Percentiles rank a stretch among this genome's conserved stretches.
phyloP scores from a whole-genome alignment of 2,797 vertebrate species.

The Alfaro cultratus region DNA sequence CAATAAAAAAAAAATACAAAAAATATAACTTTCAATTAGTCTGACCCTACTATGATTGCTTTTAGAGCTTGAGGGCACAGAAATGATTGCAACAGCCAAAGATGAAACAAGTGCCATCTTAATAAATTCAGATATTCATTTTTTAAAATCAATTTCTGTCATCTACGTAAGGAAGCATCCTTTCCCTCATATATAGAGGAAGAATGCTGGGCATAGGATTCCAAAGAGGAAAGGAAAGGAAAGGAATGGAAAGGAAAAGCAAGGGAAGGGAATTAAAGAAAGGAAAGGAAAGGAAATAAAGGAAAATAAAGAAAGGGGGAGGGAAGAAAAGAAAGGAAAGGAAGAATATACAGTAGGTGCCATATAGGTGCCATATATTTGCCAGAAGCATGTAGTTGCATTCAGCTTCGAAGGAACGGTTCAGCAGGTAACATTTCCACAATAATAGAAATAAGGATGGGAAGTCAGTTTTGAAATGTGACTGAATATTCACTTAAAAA shows the following conservation, averaged over 20 bases:
- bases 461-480: not conserved
- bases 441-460: not conserved
- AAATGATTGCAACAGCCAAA: not conserved
- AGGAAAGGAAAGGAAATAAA: not conserved
- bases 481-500: not conserved
- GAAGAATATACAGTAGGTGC: no score
- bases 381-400: not conserved
- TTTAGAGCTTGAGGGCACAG: not conserved
- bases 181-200: not conserved
- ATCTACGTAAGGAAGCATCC: not conserved
- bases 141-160: not conserved
- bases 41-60: not conserved
- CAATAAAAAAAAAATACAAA: not conserved
- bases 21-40: not conserved
- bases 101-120: not conserved
- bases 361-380: no score
- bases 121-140: constrained; percentile 4
- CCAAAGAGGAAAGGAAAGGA: not conserved
- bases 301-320: no score
- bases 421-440: not conserved
- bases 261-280: not conserved
- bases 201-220: not conserved
- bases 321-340: no score
- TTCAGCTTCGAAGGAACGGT: not conserved
- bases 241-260: not conserved